Evolutionary conservation across 2,797 vertebrate species (phyloP).

Genomic region (Megaceryle alcyon): DNA sequence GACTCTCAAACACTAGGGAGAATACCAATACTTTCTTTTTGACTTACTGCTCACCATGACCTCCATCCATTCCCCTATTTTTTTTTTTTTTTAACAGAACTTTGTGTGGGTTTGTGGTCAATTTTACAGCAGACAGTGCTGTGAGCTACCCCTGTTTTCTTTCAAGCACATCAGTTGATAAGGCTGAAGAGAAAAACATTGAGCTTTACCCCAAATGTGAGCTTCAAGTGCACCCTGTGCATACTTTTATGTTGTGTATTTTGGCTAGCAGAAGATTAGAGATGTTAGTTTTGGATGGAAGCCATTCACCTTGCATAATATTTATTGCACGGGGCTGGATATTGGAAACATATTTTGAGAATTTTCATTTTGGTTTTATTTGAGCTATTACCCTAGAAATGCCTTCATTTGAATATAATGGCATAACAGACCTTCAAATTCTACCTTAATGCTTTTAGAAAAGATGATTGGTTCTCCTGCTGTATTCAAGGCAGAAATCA

Average conservation of each 20-base stretch:
- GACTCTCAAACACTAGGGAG: not conserved
- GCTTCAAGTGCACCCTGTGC: not conserved
- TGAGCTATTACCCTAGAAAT: slow-evolving; percentile 29
- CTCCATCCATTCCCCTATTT: not conserved
- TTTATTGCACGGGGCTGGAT: slow-evolving; percentile 43
- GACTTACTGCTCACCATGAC: not conserved
- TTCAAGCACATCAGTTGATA: not conserved
- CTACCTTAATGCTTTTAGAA: not conserved
- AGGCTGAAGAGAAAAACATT: slow-evolving; percentile 20
- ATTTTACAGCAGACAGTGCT: not conserved
- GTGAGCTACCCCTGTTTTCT: not conserved
- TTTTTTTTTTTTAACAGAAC: not conserved
- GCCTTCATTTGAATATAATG: slow-evolving; percentile 51
- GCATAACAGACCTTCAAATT: slow-evolving; percentile 21
- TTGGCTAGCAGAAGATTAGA: slow-evolving; percentile 55
- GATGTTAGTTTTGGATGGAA: slow-evolving; percentile 61
- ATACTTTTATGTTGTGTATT: slow-evolving; percentile 58
- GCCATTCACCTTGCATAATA: slow-evolving; percentile 65
- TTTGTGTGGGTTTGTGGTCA: not conserved
- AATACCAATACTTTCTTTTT: not conserved
- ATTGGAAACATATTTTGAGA: slow-evolving; percentile 61
- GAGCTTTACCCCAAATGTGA: slow-evolving; percentile 24
- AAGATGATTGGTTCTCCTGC: not conserved
- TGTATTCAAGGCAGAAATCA: not conserved
- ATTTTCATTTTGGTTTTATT: slow-evolving; percentile 41